Evolutionary conservation across 2,888 invertebrate species (phyloP).

Genomic region (Drosophila anomalipes): DNA sequence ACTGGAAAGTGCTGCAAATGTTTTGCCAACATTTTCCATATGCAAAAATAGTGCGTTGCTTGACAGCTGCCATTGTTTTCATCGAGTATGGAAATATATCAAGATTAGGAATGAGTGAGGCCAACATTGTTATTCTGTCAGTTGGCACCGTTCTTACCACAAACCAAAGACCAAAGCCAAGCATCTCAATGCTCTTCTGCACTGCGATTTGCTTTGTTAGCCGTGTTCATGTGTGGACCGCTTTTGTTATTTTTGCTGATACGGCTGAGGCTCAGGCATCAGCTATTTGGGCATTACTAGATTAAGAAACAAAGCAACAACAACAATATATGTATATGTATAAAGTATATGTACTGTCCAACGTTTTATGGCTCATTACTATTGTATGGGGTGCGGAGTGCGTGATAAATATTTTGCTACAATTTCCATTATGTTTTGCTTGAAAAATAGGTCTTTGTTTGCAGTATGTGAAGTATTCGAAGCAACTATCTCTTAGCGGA

Average conservation of each 20-base stretch:
- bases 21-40: conserved; percentile 77
- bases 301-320: conserved; percentile 71
- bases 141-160: conserved; percentile 34
- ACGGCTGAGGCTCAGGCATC: conserved; percentile 56
- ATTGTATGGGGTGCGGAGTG: conserved; percentile 76
- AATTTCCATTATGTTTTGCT: conserved; percentile 57
- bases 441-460: conserved; percentile 24
- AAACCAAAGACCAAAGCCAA: conserved; percentile 47
- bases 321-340: conserved; percentile 4
- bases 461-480: neutral
- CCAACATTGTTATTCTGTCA: conserved; percentile 39
- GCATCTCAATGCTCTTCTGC: conserved; percentile 26
- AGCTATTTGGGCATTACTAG: conserved; percentile 81
- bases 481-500: conserved; percentile 32
- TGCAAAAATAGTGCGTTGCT: conserved; percentile 57
- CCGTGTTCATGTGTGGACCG: conserved; percentile 19
- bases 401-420: conserved; percentile 81
- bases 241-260: conserved; percentile 2
- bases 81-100: conserved; percentile 35
- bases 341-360: conserved; percentile 29
- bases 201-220: conserved; percentile 40
- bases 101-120: conserved; percentile 49
- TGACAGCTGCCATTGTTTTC: conserved; percentile 12
- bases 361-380: conserved; percentile 79
- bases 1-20: conserved; percentile 49